Base-by-base conservation (phyloP, 2,113 vertebrate species). In the Cepphus grylle region DNA sequence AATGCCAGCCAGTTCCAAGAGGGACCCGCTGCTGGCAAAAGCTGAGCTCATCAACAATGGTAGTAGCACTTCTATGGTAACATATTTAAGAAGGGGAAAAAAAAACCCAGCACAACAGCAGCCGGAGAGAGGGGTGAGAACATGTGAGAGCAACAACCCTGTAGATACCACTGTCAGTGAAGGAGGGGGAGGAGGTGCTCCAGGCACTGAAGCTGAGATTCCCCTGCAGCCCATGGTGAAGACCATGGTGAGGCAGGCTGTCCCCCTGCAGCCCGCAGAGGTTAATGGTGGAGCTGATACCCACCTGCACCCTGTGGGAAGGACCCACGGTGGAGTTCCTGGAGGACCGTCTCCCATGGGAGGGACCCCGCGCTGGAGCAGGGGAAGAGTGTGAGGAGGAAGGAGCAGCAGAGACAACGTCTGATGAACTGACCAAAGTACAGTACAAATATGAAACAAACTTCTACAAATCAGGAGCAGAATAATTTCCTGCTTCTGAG, bases 21-120 rank as follows among this genome's bases (percentile, higher is more conserved):
- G 0, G 0, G 52, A 77, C 25, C 45, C 2, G 1, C 40, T 3
- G 2, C 14, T 18, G 53, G 45, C 52, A 47, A 62, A 50, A 25
- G 59, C 18, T 2, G 1, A 76, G 50, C 30, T 22, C 15, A 63
- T 23, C 32, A 79, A 40, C 4, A 1, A 50, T 13, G 1, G 34
- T 13, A 27, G 59, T 3, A 45, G 82, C 17, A 5, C 27, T 22
- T 65, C 40, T 20, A 27, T 18, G 27, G 18, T 9, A 65, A 45
- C 1, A 3, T 7, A 43, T 20, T 52, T 34, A 20, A 53, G 49
- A 42, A 12, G 21, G 23, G 1, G 3, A 13, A 30, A 30, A 59
- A 65, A 34, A 27, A 11, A 10, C 9, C 27, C 27, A 19, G 19
- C 18, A 7, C 40, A 56, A n/a, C 22, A 58, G 40, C 52, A 74